Percentiles rank a stretch among this genome's conserved stretches.
Conservation (phyloP, 2,888 invertebrate genomes). For the Cataglyphis altisquamis region DNA sequence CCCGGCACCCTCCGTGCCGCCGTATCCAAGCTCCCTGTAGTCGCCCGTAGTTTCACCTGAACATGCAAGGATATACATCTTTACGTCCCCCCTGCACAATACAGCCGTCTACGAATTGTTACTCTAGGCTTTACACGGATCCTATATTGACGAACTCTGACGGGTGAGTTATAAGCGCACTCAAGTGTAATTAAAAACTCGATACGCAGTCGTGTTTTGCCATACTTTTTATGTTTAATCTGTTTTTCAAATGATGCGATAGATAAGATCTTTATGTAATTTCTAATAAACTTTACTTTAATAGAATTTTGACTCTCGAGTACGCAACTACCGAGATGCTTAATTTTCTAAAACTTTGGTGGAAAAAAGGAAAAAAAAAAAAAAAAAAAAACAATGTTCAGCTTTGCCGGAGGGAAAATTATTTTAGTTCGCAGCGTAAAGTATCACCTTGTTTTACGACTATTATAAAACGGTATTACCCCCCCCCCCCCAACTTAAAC, state of each 20-base stretch:
- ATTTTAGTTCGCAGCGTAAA: conserved; percentile 7
- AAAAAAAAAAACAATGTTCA: conserved; percentile 15
- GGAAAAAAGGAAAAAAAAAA: conserved; percentile 9
- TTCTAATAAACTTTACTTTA: conserved; percentile 13
- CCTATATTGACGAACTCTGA: background rate
- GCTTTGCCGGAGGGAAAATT: conserved; percentile 8
- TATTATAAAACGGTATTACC: conserved; percentile 14
- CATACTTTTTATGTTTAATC: background rate
- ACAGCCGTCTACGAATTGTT: background rate
- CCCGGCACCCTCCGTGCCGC: conserved; percentile 83
- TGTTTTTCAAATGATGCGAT: background rate
- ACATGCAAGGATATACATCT: conserved; percentile 57
- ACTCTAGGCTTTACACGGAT: background rate
- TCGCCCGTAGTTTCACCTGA: conserved; percentile 87
- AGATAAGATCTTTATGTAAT: conserved; percentile 29
- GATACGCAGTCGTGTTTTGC: background rate
- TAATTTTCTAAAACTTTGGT: conserved; percentile 28
- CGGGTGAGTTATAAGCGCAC: background rate
- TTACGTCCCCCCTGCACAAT: conserved; percentile 27
- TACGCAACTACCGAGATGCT: conserved; percentile 3
- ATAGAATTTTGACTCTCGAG: conserved; percentile 14
- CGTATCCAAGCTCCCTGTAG: conserved; percentile 87
- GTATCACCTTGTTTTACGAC: conserved; percentile 22
- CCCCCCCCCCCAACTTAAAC: conserved; percentile 4
- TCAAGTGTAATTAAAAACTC: background rate